A percentile compares a stretch with the other conserved stretches of the same genome.
These are phyloP conservation scores for Clivina fossor DNA, from an alignment of 2,888 invertebrate species.

Conservation along the genomic window DNA sequence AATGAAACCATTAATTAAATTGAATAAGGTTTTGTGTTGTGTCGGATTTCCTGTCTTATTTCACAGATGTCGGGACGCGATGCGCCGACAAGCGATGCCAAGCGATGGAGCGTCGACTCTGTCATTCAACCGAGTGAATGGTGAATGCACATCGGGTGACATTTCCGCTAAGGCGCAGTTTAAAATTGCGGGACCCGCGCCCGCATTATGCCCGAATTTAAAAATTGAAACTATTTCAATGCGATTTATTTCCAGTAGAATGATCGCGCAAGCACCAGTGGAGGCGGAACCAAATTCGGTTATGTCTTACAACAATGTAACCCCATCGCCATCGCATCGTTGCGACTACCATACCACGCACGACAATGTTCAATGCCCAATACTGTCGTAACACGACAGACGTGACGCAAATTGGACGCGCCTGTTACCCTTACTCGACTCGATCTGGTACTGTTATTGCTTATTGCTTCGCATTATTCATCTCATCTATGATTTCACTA, in stretches of 20 bases:
- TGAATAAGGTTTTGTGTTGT: conserved; percentile 48
- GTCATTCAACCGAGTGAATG: too few species aligned
- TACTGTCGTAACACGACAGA: too few species aligned
- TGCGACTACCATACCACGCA: too few species aligned
- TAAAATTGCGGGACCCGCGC: conserved; percentile 47
- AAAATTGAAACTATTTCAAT: conserved; percentile 54
- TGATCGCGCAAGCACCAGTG: conserved; percentile 49
- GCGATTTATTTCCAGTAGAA: conserved; percentile 53
- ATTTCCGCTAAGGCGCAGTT: conserved; percentile 51
- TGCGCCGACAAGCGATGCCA: too few species aligned
- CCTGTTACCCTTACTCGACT: too few species aligned
- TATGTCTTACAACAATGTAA: conserved; percentile 50
- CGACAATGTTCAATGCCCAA: too few species aligned
- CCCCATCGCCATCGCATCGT: too few species aligned
- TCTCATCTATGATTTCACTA: too few species aligned
- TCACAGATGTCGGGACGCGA: conserved; percentile 45
- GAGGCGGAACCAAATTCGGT: conserved; percentile 51
- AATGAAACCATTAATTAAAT: conserved; percentile 53
- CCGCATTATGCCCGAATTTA: conserved; percentile 47
- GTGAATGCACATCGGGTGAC: conserved; percentile 49
- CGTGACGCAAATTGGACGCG: too few species aligned
- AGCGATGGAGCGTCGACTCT: too few species aligned
- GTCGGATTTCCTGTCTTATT: conserved; percentile 54
- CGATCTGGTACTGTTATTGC: too few species aligned
- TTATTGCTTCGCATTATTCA: too few species aligned